Percentiles rank a stretch among this genome's conserved stretches.
phyloP scores from a whole-genome alignment of 1,140 invertebrate genomes.

The Drosophila busckii region DNA sequence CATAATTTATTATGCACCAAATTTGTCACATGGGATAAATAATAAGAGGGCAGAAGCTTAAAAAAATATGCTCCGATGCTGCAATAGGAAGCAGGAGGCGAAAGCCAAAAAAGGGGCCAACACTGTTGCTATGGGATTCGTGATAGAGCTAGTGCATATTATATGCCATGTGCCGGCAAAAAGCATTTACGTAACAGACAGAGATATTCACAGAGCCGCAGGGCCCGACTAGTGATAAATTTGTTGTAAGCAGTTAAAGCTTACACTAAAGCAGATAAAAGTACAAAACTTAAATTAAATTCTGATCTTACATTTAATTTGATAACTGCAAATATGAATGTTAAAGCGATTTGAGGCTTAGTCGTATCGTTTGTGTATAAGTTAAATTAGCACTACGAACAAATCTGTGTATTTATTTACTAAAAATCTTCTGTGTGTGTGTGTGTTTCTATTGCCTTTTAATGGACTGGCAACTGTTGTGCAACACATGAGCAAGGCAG shows the following conservation, averaged over 20 bases:
- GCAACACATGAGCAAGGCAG: conserved; percentile 37
- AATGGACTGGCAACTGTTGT: conserved; percentile 44
- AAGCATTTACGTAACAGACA: conserved; percentile 13
- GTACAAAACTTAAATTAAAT: no score
- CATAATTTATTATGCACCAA: conserved; percentile 68
- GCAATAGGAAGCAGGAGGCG: conserved; percentile 3
- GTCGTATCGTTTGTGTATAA: no score
- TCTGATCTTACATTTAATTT: background rate
- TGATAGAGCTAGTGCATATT: conserved; percentile 35
- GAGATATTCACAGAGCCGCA: conserved; percentile 23
- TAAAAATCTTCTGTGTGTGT: conserved; percentile 15
- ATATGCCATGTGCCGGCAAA: conserved; percentile 41
- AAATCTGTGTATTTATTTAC: background rate
- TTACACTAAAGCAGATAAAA: no score
- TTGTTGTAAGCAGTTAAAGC: conserved; percentile 38
- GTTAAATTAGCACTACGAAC: background rate
- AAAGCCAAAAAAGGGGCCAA: background rate
- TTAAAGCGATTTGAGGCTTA: no score
- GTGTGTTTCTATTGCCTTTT: conserved; percentile 44
- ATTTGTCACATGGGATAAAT: conserved; percentile 77
- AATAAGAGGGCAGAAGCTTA: conserved; percentile 57
- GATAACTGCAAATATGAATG: no score
- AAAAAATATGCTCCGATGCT: conserved; percentile 45
- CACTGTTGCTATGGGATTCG: conserved; percentile 32
- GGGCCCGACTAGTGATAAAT: conserved; percentile 58